These are phyloP conservation scores for Centruroides sculpturatus DNA, from an alignment of 1,140 invertebrate species.

Conservation along the genomic window DNA sequence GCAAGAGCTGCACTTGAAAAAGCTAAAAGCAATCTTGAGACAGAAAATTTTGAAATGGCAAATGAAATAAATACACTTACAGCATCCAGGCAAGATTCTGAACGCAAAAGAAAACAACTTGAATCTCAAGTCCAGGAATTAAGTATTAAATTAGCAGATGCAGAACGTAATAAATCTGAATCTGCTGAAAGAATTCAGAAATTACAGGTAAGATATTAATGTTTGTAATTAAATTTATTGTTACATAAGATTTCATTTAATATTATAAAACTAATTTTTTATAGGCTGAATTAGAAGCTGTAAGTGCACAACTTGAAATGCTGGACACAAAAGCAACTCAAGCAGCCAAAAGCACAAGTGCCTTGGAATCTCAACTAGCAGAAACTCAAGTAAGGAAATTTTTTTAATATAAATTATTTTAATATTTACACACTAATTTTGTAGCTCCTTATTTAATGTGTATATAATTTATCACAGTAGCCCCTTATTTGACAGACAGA, in stretches of 20 bases:
- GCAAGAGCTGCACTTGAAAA: conserved; percentile 71
- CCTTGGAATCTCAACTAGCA: conserved; percentile 25
- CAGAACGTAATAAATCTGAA: conserved; percentile 34
- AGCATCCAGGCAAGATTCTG: conserved; percentile 69
- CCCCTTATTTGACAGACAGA: too few species aligned
- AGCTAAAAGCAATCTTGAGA: conserved; percentile 69
- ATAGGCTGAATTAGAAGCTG: conserved; percentile 36
- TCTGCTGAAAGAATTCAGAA: conserved; percentile 40
- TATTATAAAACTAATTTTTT: conserved; percentile 9
- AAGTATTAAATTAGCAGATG: conserved; percentile 34
- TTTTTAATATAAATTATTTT: too few species aligned
- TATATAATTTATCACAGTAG: too few species aligned
- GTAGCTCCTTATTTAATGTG: too few species aligned
- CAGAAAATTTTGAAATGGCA: conserved; percentile 82
- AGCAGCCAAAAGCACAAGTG: conserved; percentile 57
- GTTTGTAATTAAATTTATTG: background rate
- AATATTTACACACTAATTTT: too few species aligned
- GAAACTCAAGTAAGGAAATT: conserved; percentile 19
- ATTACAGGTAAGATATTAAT: conserved; percentile 30
- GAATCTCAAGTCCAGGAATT: conserved; percentile 57
- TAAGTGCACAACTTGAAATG: conserved; percentile 64
- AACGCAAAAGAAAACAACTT: conserved; percentile 79
- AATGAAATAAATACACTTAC: conserved; percentile 75
- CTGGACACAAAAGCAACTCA: conserved; percentile 57
- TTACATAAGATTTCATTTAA: background rate